A percentile compares a stretch with the other conserved stretches of the same genome.
phyloP scores from a whole-genome alignment of 2,888 invertebrate species.

The Catocala nupta region DNA sequence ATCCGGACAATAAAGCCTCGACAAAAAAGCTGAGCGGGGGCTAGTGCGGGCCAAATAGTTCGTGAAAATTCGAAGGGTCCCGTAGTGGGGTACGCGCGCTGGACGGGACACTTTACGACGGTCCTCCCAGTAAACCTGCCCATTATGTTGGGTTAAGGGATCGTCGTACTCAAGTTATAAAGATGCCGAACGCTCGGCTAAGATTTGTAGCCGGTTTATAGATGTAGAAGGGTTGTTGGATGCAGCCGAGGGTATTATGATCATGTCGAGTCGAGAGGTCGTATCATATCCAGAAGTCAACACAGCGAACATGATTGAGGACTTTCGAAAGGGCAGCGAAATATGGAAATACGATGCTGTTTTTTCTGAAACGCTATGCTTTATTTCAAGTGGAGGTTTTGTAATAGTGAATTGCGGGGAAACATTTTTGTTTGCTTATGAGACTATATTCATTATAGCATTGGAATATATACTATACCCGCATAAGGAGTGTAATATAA shows the following conservation, averaged over 20 bases:
- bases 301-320: constrained; percentile 81
- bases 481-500: no score
- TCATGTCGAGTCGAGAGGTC: constrained; percentile 83
- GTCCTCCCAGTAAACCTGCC: constrained; percentile 85
- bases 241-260: constrained; percentile 82
- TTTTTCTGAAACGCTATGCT: constrained; percentile 59
- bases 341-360: constrained; percentile 65
- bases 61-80: constrained; percentile 85
- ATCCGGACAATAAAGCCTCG: constrained; percentile 86
- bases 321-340: constrained; percentile 72
- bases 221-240: constrained; percentile 85
- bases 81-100: constrained; percentile 63
- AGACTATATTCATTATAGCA: not conserved
- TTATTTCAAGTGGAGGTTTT: constrained; percentile 49
- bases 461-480: not conserved
- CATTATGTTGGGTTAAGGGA: constrained; percentile 87
- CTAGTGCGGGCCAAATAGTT: constrained; percentile 86
- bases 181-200: constrained; percentile 82
- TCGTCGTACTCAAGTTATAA: constrained; percentile 83
- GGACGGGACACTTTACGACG: constrained; percentile 85
- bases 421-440: not conserved
- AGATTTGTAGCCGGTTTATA: constrained; percentile 85
- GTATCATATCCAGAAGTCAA: constrained; percentile 84
- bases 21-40: constrained; percentile 84
- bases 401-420: constrained; percentile 19